Evolutionary conservation across 2,888 invertebrate genomes (phyloP).

Genomic region (Ischnura elegans): DNA sequence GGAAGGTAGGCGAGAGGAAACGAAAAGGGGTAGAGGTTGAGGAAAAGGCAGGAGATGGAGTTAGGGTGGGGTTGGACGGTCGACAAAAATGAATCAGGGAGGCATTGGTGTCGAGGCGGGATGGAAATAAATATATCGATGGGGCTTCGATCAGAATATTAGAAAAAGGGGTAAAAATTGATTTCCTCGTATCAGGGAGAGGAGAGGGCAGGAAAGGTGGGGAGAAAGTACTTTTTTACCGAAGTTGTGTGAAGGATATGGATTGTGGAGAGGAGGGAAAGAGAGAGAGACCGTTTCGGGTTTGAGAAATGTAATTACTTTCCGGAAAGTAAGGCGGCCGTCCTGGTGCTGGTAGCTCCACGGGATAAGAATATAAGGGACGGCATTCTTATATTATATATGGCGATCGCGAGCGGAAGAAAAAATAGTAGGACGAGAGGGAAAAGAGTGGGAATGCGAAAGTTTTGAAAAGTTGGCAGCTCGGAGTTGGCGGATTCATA

Average conservation of each 20-base stretch:
- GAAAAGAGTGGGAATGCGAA: neutral
- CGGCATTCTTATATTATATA: neutral
- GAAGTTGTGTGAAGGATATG: neutral
- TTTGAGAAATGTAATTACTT: conserved; percentile 33
- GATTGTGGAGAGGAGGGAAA: neutral
- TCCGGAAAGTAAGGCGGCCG: neutral
- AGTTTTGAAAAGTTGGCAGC: conserved; percentile 32
- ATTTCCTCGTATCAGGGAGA: conserved; percentile 2
- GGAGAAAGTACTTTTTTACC: conserved; percentile 25
- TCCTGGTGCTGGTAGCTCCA: no score
- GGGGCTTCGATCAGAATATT: conserved; percentile 34
- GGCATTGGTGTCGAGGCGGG: neutral
- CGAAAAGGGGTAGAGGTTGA: neutral
- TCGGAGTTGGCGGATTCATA: neutral
- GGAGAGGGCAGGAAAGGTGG: neutral
- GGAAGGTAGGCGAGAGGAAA: neutral
- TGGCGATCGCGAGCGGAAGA: conserved; percentile 34
- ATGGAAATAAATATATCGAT: conserved; percentile 7
- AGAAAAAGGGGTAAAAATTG: conserved; percentile 29
- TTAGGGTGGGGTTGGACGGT: neutral
- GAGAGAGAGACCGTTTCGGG: no score
- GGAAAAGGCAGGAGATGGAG: neutral
- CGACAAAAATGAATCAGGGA: neutral
- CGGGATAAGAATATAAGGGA: conserved; percentile 4
- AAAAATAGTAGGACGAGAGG: neutral